Percentiles rank a stretch among this genome's conserved stretches.
Conservation (phyloP, 2,888 invertebrate genomes). For the Scaptomyza polygonia region DNA sequence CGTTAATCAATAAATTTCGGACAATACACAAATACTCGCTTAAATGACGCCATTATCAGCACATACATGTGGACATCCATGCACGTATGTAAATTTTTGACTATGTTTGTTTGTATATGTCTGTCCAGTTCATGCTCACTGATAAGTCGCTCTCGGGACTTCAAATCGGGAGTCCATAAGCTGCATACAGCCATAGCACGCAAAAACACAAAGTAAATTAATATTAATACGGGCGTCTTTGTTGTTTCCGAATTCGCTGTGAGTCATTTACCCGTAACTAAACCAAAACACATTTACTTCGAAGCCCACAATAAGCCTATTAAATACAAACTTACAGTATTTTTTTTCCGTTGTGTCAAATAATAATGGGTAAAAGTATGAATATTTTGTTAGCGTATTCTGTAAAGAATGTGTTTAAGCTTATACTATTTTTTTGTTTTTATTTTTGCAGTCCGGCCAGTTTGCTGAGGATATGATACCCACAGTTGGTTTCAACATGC, state of each 20-base stretch:
- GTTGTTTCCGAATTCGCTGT: constrained; percentile 5
- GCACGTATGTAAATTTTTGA: too few species aligned
- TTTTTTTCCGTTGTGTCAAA: too few species aligned
- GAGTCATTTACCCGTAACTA: constrained; percentile 3
- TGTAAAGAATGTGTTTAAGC: neutral
- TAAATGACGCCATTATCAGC: constrained; percentile 59
- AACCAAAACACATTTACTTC: constrained; percentile 7
- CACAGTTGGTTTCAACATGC: constrained; percentile 99
- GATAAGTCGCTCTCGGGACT: constrained; percentile 36
- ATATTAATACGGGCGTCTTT: constrained; percentile 13
- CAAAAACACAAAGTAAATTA: neutral
- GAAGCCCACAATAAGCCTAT: neutral
- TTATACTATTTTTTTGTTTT: neutral
- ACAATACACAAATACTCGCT: constrained; percentile 23
- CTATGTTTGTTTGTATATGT: neutral
- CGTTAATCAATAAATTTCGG: constrained; percentile 46
- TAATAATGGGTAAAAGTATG: too few species aligned
- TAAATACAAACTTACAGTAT: too few species aligned
- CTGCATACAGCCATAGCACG: neutral
- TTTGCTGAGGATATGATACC: constrained; percentile 99
- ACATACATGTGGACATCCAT: neutral
- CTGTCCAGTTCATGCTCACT: neutral
- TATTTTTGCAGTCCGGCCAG: constrained; percentile 93
- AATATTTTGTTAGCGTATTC: too few species aligned
- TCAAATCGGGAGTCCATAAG: constrained; percentile 12